Conservation (phyloP, 2,113 vertebrate genomes). For the Rhabdornis inornatus region DNA sequence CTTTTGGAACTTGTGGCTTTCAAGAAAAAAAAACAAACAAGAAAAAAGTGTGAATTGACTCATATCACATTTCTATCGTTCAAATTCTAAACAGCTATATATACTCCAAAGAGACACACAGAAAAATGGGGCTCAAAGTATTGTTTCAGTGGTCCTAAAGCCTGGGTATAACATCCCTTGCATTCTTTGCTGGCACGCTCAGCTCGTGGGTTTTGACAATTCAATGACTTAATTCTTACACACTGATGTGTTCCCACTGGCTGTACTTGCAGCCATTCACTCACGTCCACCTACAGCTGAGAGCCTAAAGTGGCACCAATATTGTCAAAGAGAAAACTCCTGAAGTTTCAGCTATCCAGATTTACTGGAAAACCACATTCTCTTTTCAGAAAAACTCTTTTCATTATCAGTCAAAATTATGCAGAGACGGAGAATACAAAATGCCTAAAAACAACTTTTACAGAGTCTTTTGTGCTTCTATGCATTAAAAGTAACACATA, state of each 20-base stretch:
- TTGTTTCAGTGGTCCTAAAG: background rate
- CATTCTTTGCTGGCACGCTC: background rate
- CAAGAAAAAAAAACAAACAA: background rate
- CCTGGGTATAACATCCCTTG: background rate
- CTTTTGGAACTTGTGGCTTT: constrained; percentile 86
- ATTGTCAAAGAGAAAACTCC: background rate
- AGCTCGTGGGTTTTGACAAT: background rate
- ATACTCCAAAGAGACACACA: background rate
- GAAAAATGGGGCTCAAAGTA: background rate
- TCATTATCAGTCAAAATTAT: background rate
- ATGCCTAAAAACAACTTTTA: background rate
- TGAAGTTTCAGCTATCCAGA: background rate
- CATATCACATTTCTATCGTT: background rate
- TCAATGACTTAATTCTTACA: background rate
- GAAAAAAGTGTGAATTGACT: background rate
- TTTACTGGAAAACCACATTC: background rate
- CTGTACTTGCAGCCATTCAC: background rate
- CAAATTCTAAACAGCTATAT: background rate
- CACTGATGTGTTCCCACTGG: background rate
- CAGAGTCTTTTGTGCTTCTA: background rate
- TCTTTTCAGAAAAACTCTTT: background rate
- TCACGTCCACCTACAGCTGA: background rate
- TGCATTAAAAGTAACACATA: background rate
- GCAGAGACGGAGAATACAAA: background rate
- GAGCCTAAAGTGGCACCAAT: background rate